These are phyloP conservation scores for Sebastes jordani DNA, from an alignment of 2,797 vertebrate species.

Conservation along the genomic window DNA sequence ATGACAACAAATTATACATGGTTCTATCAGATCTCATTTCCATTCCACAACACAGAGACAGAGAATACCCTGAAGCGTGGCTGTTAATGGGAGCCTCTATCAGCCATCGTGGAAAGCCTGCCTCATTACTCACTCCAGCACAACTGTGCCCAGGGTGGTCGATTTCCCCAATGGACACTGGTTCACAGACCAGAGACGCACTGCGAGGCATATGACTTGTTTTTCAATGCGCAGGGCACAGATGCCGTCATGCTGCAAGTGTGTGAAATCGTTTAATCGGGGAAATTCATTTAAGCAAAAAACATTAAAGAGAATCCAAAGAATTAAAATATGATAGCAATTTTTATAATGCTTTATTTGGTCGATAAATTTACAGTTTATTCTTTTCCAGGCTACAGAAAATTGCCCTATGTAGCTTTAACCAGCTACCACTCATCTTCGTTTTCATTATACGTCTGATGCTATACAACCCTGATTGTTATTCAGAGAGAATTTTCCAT, in stretches of 20 bases:
- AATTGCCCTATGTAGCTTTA: constrained; percentile 9
- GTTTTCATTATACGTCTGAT: constrained; percentile 66
- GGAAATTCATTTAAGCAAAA: constrained; percentile 44
- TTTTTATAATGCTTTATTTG: neutral
- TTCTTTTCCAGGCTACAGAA: constrained; percentile 18
- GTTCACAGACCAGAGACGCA: constrained; percentile 72
- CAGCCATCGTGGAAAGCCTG: constrained; percentile 76
- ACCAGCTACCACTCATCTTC: constrained; percentile 56
- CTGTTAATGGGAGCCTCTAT: constrained; percentile 82
- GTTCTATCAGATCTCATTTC: constrained; percentile 81
- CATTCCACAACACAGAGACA: constrained; percentile 72
- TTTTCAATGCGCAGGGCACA: constrained; percentile 57
- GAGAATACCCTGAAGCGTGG: constrained; percentile 80
- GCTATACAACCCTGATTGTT: constrained; percentile 83
- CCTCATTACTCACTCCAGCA: constrained; percentile 83
- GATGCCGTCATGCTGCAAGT: constrained; percentile 60
- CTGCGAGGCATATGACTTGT: constrained; percentile 56
- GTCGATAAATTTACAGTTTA: constrained; percentile 2
- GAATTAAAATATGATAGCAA: neutral
- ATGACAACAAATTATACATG: constrained; percentile 84
- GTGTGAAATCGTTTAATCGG: constrained; percentile 35
- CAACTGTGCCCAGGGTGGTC: constrained; percentile 79
- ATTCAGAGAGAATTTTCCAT: constrained; percentile 90
- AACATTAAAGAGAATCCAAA: constrained; percentile 5
- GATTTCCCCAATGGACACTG: constrained; percentile 70